These are phyloP conservation scores for Platerodrilus igneus DNA, from an alignment of 2,888 invertebrate genomes.

Conservation along the genomic window DNA sequence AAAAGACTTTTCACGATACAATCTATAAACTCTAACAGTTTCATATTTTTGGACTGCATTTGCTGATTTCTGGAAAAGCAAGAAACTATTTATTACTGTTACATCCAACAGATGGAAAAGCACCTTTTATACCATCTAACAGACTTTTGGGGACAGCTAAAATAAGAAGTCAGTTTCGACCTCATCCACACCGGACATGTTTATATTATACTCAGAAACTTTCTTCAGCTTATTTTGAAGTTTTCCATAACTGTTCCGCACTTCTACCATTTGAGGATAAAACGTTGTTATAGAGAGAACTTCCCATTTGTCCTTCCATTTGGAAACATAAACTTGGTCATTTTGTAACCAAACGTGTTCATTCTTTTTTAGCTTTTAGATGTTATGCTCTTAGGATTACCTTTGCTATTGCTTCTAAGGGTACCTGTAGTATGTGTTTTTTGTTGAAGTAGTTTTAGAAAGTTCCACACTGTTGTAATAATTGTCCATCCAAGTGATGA, in stretches of 20 bases:
- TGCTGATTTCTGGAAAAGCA: no score
- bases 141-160: constrained; percentile 18
- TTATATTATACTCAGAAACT: constrained; percentile 21
- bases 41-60: no score
- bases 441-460: constrained; percentile 21
- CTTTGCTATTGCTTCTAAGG: constrained; percentile 13
- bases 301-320: constrained; percentile 27
- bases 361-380: constrained; percentile 15
- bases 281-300: constrained; percentile 27
- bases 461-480: constrained; percentile 29
- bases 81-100: no score
- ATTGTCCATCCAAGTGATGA: constrained; percentile 35
- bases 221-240: constrained; percentile 20
- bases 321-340: constrained; percentile 21
- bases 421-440: constrained; percentile 27
- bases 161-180: constrained; percentile 21
- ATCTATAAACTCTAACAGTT: no score
- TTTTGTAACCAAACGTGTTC: constrained; percentile 17
- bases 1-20: no score
- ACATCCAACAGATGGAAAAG: constrained; percentile 8
- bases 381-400: constrained; percentile 18
- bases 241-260: constrained; percentile 12
- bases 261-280: constrained; percentile 20
- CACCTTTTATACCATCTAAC: constrained; percentile 12
- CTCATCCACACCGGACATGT: constrained; percentile 25